phyloP scores from a whole-genome alignment of 2,888 invertebrate species.

The Elgonia sp. region DNA sequence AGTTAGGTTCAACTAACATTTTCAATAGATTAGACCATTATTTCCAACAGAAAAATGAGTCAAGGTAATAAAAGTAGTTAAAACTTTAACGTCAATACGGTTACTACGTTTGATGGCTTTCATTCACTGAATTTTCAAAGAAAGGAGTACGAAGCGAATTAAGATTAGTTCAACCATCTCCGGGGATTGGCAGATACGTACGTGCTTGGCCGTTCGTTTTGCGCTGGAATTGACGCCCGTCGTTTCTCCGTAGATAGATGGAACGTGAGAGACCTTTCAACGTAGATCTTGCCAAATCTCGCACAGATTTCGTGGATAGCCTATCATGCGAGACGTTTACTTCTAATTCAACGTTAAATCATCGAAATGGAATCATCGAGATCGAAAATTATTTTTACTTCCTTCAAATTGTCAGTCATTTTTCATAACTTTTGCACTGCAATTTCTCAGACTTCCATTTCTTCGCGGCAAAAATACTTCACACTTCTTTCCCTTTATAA shows the following conservation, averaged over 20 bases:
- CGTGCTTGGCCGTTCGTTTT: slow-evolving; percentile 79
- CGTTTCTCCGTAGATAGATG: slow-evolving; percentile 81
- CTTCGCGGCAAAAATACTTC: neutral
- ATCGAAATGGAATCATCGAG: slow-evolving; percentile 35
- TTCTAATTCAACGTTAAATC: slow-evolving; percentile 76
- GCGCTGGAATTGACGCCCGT: slow-evolving; percentile 80
- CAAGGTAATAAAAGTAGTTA: slow-evolving; percentile 65
- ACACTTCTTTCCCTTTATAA: no score
- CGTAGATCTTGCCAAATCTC: slow-evolving; percentile 82
- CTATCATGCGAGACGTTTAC: slow-evolving; percentile 80
- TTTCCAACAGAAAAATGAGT: slow-evolving; percentile 46
- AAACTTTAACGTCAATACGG: slow-evolving; percentile 61
- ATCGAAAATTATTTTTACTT: slow-evolving; percentile 23
- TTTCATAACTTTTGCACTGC: neutral
- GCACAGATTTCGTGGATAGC: slow-evolving; percentile 82
- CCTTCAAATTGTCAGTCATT: neutral
- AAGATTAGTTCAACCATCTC: slow-evolving; percentile 79
- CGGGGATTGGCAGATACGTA: slow-evolving; percentile 81
- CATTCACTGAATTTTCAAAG: slow-evolving; percentile 68
- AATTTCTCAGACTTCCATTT: neutral
- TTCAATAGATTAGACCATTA: slow-evolving; percentile 40
- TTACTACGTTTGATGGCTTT: slow-evolving; percentile 64
- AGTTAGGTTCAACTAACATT: no score
- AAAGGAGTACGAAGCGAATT: slow-evolving; percentile 80
- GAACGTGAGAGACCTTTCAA: slow-evolving; percentile 84